These are phyloP conservation scores for Dioctria rufipes DNA, from an alignment of 2,888 invertebrate genomes.

Conservation along the genomic window DNA sequence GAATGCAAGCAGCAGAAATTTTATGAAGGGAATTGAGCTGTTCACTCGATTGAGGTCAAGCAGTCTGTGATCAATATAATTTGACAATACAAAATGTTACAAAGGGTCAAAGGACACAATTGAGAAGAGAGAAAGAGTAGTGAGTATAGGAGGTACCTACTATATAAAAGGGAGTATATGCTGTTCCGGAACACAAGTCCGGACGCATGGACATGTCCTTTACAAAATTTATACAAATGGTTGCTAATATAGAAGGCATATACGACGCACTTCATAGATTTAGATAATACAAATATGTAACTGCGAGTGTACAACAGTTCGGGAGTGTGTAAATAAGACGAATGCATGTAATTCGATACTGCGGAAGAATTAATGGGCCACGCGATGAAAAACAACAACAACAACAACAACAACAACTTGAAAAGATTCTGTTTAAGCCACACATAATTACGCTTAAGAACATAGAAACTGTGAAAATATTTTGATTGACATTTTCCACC, in stretches of 20 bases:
- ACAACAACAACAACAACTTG: background rate
- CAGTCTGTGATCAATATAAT: slow-evolving; percentile 52
- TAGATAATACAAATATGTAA: slow-evolving; percentile 2
- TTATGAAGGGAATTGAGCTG: slow-evolving; percentile 52
- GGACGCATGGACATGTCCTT: slow-evolving; percentile 34
- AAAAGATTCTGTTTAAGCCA: background rate
- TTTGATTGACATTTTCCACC: slow-evolving; percentile 52
- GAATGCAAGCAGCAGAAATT: slow-evolving; percentile 26
- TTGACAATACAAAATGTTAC: slow-evolving; percentile 53
- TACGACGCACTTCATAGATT: slow-evolving; percentile 26
- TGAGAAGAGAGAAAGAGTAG: background rate
- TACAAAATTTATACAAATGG: slow-evolving; percentile 47
- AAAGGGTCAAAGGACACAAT: slow-evolving; percentile 50
- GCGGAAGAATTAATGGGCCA: slow-evolving; percentile 27
- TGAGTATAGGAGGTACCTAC: too few species aligned
- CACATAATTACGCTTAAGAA: background rate
- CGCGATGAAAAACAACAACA: too few species aligned
- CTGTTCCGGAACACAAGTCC: slow-evolving; percentile 20
- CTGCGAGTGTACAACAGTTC: background rate
- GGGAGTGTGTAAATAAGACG: too few species aligned
- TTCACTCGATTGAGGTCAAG: slow-evolving; percentile 56
- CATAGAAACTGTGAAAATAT: slow-evolving; percentile 46
- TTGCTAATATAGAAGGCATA: slow-evolving; percentile 42
- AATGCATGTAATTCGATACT: slow-evolving; percentile 38
- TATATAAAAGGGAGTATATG: too few species aligned